These are phyloP conservation scores for Bettongia penicillata DNA, from an alignment of 2,113 vertebrate genomes.

Conservation along the genomic window DNA sequence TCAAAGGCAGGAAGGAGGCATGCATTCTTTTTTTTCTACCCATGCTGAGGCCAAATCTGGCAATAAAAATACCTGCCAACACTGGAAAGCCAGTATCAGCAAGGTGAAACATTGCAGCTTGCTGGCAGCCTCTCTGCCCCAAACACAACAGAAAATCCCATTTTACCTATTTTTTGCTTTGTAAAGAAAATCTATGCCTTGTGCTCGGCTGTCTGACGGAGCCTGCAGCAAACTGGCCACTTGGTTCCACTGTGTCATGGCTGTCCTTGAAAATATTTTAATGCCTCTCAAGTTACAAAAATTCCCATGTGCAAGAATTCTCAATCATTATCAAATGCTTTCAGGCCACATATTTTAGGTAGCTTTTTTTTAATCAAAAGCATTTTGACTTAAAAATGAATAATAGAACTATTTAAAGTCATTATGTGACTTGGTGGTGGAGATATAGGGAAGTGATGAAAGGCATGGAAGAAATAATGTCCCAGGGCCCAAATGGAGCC, in stretches of 20 bases:
- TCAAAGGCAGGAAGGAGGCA: conserved; percentile 50
- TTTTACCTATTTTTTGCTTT: background rate
- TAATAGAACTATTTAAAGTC: background rate
- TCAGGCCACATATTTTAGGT: background rate
- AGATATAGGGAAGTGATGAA: background rate
- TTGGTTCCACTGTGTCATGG: conserved; percentile 37
- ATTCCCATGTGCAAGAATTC: background rate
- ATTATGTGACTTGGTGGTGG: background rate
- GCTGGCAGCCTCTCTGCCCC: conserved; percentile 18
- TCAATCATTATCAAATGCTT: conserved; percentile 4
- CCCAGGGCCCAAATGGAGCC: background rate
- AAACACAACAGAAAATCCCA: background rate
- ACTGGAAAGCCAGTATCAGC: background rate
- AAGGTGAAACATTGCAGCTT: conserved; percentile 61
- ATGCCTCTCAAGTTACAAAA: background rate
- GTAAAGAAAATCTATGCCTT: conserved; percentile 35
- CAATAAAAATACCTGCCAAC: conserved; percentile 65
- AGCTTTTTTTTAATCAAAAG: background rate
- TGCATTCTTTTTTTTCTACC: conserved; percentile 54
- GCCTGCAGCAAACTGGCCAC: conserved; percentile 2
- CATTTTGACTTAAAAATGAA: background rate
- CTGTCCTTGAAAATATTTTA: conserved; percentile 25
- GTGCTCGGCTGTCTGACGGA: conserved; percentile 19
- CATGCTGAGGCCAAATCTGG: conserved; percentile 73
- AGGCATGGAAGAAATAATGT: background rate